Evolutionary conservation across 2,797 vertebrate genomes (phyloP).

Genomic region (Cuculus canorus): DNA sequence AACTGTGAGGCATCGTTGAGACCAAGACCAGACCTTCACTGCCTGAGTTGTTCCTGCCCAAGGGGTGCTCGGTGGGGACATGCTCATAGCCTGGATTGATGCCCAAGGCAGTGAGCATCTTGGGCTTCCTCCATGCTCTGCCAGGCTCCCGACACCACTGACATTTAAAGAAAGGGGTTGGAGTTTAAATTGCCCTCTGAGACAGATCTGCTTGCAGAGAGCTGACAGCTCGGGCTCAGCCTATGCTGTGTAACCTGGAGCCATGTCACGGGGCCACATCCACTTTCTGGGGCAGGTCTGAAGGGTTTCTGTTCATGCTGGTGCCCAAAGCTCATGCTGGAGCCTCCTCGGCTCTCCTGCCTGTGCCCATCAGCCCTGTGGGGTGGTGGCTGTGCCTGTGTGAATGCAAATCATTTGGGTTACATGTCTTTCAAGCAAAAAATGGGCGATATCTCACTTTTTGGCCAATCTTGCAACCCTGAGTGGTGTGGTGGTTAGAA

Average conservation of each 20-base stretch:
- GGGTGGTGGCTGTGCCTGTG: background rate
- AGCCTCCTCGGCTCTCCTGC: background rate
- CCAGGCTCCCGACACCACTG: background rate
- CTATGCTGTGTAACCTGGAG: too few relatives aligned
- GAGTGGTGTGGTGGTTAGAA: accelerated
- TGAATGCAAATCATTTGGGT: background rate
- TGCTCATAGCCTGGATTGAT: background rate
- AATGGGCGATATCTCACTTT: background rate
- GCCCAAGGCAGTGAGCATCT: background rate
- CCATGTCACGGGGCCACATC: accelerated
- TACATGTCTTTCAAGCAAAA: background rate
- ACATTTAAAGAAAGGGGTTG: background rate
- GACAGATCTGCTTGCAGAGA: background rate
- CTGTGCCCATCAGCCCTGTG: accelerated
- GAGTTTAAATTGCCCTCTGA: background rate
- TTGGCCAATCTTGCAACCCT: background rate
- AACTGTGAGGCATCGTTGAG: too few relatives aligned
- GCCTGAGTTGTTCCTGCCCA: background rate
- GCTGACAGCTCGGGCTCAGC: background rate
- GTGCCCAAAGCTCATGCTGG: background rate
- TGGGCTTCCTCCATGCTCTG: background rate
- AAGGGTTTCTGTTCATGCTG: background rate
- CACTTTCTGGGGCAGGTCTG: background rate
- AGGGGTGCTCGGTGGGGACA: background rate
- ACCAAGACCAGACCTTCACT: background rate